A percentile compares a stretch with the other conserved stretches of the same genome.
Evolutionary conservation across 2,113 vertebrate genomes (phyloP).

Genomic region (Tupaia chinensis): DNA sequence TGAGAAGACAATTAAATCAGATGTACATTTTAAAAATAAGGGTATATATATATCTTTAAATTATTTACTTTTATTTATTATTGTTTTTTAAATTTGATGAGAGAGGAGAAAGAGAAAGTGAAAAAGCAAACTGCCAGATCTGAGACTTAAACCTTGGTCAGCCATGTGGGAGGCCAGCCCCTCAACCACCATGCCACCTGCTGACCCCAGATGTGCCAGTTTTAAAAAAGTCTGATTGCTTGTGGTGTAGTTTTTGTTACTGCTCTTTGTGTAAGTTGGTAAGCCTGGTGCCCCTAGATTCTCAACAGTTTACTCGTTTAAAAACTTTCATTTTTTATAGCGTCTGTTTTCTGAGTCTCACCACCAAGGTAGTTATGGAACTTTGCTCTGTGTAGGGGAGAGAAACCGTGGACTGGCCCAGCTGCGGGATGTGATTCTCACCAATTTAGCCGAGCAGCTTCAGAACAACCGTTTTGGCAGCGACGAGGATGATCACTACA

Average conservation of each 20-base stretch:
- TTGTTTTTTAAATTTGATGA: no score
- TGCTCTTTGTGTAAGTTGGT: not conserved
- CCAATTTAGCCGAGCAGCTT: conserved; percentile 95
- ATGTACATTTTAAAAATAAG: no score
- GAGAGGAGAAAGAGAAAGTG: no score
- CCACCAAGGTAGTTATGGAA: not conserved
- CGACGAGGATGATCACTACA: conserved; percentile 98
- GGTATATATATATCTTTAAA: no score
- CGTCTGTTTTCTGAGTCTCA: not conserved
- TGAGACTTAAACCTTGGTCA: no score
- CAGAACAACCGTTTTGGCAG: conserved; percentile 98
- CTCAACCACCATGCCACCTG: no score
- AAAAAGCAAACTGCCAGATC: no score
- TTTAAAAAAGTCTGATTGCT: not conserved
- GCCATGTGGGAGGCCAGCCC: no score
- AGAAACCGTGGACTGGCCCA: conserved; percentile 95
- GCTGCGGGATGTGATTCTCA: conserved; percentile 96
- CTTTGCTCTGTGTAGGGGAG: conserved; percentile 90
- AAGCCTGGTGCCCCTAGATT: not conserved
- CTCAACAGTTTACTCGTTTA: not conserved
- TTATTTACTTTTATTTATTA: no score
- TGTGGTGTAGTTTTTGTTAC: not conserved
- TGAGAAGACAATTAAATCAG: not conserved
- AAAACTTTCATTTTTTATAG: not conserved
- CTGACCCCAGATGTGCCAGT: not conserved